Conservation (phyloP, 2,888 invertebrate species). For the Omphaloscelis lunosa region DNA sequence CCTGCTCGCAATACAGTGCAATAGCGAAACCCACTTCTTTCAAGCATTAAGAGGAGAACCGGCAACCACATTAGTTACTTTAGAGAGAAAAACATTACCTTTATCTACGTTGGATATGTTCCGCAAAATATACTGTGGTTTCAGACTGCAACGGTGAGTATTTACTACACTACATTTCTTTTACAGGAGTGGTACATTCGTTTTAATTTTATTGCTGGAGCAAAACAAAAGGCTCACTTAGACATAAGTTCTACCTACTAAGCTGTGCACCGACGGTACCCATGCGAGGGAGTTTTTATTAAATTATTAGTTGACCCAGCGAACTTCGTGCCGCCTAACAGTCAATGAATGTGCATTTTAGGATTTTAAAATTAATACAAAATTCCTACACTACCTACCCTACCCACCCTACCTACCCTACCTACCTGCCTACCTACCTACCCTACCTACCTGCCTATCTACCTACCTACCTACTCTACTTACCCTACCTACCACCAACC, state of each 20-base stretch:
- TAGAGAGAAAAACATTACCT: constrained; percentile 29
- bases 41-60: constrained; percentile 27
- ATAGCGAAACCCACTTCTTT: constrained; percentile 14
- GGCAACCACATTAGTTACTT: constrained; percentile 37
- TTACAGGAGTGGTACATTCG: constrained; percentile 9
- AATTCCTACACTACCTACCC: too few relatives aligned
- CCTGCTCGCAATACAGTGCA: constrained; percentile 1
- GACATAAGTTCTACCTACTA: background rate
- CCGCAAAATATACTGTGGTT: constrained; percentile 31
- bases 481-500: too few relatives aligned
- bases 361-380: too few relatives aligned
- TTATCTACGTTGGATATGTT: constrained; percentile 44
- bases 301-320: too few relatives aligned
- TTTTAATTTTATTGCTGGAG: constrained; percentile 21
- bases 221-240: background rate
- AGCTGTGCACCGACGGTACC: too few relatives aligned
- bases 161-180: constrained; percentile 27
- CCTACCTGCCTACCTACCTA: too few relatives aligned
- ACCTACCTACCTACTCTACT: too few relatives aligned
- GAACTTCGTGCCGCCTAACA: too few relatives aligned
- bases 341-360: too few relatives aligned
- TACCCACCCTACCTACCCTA: too few relatives aligned
- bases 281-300: background rate
- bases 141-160: constrained; percentile 7
- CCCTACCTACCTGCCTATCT: too few relatives aligned